Percentiles rank a stretch among this genome's conserved stretches.
Evolutionary conservation across 2,888 invertebrate species (phyloP).

Genomic region (Apeira syringaria): DNA sequence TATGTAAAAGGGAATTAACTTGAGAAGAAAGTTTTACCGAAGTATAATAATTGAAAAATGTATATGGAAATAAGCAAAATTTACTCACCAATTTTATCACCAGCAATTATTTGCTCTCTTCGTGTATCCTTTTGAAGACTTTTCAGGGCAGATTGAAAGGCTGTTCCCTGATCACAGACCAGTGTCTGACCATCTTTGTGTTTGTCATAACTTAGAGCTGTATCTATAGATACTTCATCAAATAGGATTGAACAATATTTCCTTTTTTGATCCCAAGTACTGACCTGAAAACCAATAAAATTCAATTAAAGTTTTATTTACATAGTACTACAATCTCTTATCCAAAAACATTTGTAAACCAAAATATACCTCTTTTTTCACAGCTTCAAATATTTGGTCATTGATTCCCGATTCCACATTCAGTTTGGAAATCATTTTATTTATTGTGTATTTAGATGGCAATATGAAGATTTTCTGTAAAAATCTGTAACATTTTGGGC

Average conservation of each 20-base stretch:
- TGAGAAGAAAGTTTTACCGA: too few species aligned
- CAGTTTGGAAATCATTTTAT: neutral
- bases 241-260: neutral
- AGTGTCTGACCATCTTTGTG: neutral
- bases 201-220: slow-evolving; percentile 1
- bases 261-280: neutral
- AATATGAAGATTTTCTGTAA: slow-evolving; percentile 8
- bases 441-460: neutral
- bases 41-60: too few species aligned
- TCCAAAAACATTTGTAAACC: too few species aligned
- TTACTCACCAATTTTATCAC: neutral
- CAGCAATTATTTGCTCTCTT: neutral
- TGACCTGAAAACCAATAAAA: neutral
- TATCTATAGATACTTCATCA: neutral
- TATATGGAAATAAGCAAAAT: neutral
- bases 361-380: slow-evolving; percentile 1
- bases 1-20: too few species aligned
- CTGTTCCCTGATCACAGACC: neutral
- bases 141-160: neutral
- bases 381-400: slow-evolving; percentile 1
- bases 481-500: slow-evolving; percentile 13
- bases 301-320: neutral
- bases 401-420: neutral
- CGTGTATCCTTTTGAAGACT: neutral
- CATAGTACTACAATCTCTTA: too few species aligned